A percentile compares a stretch with the other conserved stretches of the same genome.
phyloP scores from a whole-genome alignment of 2,888 invertebrate species.

The Athripsodes cinereus region DNA sequence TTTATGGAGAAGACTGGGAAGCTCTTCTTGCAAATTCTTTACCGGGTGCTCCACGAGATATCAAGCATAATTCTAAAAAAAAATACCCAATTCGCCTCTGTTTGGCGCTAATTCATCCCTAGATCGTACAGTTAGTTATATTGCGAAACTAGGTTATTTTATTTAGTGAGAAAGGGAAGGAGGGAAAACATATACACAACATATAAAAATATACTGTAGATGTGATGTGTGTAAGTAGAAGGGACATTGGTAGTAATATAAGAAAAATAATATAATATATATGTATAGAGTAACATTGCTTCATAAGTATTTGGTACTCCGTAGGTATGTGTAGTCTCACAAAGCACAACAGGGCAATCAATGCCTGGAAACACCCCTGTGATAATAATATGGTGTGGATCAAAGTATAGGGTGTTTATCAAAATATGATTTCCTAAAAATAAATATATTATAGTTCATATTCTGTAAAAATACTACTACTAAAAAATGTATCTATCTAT shows the following conservation, averaged over 20 bases:
- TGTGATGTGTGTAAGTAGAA: too few species aligned
- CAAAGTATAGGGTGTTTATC: background rate
- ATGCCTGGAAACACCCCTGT: conserved; percentile 16
- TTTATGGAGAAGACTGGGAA: too few species aligned
- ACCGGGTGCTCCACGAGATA: too few species aligned
- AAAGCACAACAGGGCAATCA: conserved; percentile 24
- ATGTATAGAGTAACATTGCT: background rate
- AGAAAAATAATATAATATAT: background rate
- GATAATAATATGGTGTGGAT: too few species aligned
- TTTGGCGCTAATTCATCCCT: conserved; percentile 10
- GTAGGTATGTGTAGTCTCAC: background rate
- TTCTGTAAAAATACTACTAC: too few species aligned
- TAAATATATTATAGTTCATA: too few species aligned
- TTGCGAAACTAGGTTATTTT: background rate
- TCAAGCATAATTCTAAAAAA: too few species aligned
- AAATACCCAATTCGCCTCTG: background rate
- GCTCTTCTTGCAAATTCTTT: too few species aligned
- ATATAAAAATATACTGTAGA: too few species aligned
- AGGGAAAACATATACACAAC: background rate
- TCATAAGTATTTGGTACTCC: background rate
- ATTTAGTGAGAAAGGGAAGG: background rate
- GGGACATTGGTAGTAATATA: too few species aligned
- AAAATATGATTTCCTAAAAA: background rate
- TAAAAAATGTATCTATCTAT: too few species aligned
- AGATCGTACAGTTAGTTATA: background rate